phyloP scores from a whole-genome alignment of 2,888 invertebrate genomes.

The Tolmerus cingulatus region DNA sequence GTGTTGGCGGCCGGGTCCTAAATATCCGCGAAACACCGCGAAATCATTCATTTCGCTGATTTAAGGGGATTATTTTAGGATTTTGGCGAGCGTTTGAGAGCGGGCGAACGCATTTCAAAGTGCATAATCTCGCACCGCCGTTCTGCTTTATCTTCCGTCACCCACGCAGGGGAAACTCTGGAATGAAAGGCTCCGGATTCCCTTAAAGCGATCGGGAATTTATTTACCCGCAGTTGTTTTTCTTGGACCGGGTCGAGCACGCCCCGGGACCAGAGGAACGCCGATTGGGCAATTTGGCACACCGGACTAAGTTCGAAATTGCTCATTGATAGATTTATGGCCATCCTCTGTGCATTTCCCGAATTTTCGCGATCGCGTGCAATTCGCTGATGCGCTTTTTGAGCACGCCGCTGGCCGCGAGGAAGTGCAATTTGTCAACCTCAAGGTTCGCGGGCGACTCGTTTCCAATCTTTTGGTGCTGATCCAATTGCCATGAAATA shows the following conservation, averaged over 20 bases:
- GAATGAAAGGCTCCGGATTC: conserved; percentile 9
- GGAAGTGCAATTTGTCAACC: background rate
- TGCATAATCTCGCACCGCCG: background rate
- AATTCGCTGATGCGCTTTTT: background rate
- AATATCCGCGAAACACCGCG: conserved; percentile 15
- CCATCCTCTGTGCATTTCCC: background rate
- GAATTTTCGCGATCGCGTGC: background rate
- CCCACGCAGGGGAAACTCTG: conserved; percentile 14
- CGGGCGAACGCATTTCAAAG: background rate
- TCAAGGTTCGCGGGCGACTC: background rate
- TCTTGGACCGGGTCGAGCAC: background rate
- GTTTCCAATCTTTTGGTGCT: background rate
- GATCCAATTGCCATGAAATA: background rate
- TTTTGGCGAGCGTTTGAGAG: conserved; percentile 19
- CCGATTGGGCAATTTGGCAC: conserved; percentile 5
- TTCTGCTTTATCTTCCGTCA: conserved; percentile 25
- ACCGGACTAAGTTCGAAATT: background rate
- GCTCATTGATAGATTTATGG: conserved; percentile 30
- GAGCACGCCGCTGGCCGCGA: background rate
- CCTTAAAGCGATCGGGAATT: conserved; percentile 2
- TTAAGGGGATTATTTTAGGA: conserved; percentile 24
- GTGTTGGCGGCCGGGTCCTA: background rate
- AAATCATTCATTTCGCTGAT: conserved; percentile 37
- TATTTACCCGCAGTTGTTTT: conserved; percentile 9
- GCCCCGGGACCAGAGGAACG: background rate